A percentile compares a stretch with the other conserved stretches of the same genome.
These are phyloP conservation scores for Antidorcas marsupialis DNA, from an alignment of 2,113 vertebrate species.

Conservation along the genomic window DNA sequence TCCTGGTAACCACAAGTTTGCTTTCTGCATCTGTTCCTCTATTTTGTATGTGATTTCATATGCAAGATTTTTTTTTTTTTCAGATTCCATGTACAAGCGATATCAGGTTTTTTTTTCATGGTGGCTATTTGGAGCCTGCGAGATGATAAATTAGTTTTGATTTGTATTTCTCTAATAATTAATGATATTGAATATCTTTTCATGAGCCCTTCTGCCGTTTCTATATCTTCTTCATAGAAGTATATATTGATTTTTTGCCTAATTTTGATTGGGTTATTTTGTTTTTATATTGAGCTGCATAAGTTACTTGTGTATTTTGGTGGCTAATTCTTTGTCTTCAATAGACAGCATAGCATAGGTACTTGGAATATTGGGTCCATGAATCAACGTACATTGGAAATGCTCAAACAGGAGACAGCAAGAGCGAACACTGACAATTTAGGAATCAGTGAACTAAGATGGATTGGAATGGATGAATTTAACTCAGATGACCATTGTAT, in stretches of 20 bases:
- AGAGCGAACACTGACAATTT: neutral
- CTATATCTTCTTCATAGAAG: neutral
- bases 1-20: neutral
- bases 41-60: neutral
- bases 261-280: neutral
- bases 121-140: neutral
- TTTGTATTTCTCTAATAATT: neutral
- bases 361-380: neutral
- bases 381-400: neutral
- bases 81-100: neutral
- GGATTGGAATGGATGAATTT: neutral
- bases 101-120: neutral
- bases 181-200: neutral
- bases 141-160: neutral
- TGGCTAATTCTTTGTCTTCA: neutral
- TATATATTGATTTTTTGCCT: neutral
- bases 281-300: neutral
- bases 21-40: neutral
- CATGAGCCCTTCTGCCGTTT: neutral
- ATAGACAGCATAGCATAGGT: neutral
- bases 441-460: neutral
- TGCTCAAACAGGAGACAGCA: rapidly evolving
- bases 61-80: neutral
- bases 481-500: neutral
- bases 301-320: neutral